A percentile compares a stretch with the other conserved stretches of the same genome.
Evolutionary conservation across 2,888 invertebrate species (phyloP).

Genomic region (Tuta absoluta): DNA sequence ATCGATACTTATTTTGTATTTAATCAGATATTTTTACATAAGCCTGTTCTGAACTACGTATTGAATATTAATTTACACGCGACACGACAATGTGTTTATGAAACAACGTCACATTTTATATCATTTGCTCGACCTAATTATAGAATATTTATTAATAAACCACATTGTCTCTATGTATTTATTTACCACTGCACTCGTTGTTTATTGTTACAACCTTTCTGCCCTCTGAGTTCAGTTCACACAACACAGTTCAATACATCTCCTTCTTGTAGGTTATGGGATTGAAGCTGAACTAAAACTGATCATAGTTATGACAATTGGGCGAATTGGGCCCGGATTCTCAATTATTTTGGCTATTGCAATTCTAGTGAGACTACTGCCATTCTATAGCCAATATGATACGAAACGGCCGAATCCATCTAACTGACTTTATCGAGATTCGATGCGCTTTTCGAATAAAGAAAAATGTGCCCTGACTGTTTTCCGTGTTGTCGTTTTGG

Average conservation of each 20-base stretch:
- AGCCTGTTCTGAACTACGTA: not conserved
- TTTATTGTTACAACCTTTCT: not conserved
- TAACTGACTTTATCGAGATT: not conserved
- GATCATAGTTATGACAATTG: too few relatives aligned
- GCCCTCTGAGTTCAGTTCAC: not conserved
- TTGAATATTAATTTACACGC: not conserved
- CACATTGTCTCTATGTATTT: not conserved
- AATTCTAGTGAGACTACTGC: too few relatives aligned
- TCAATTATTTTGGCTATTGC: too few relatives aligned
- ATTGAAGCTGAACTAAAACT: too few relatives aligned
- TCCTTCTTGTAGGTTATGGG: too few relatives aligned
- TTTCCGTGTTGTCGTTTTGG: not conserved
- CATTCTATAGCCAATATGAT: too few relatives aligned
- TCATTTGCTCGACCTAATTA: not conserved
- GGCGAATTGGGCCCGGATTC: too few relatives aligned
- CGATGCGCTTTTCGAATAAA: not conserved
- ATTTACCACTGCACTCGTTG: conserved; percentile 4
- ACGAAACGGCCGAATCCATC: too few relatives aligned
- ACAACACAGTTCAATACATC: not conserved
- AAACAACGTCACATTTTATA: not conserved
- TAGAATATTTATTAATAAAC: not conserved
- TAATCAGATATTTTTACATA: too few relatives aligned
- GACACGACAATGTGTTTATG: not conserved
- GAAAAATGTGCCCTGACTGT: not conserved
- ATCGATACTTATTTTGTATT: not conserved